Evolutionary conservation across 2,888 invertebrate species (phyloP), one percentile per base, ranked within the genome.

Genomic region (Bellardia pandia): DNA sequence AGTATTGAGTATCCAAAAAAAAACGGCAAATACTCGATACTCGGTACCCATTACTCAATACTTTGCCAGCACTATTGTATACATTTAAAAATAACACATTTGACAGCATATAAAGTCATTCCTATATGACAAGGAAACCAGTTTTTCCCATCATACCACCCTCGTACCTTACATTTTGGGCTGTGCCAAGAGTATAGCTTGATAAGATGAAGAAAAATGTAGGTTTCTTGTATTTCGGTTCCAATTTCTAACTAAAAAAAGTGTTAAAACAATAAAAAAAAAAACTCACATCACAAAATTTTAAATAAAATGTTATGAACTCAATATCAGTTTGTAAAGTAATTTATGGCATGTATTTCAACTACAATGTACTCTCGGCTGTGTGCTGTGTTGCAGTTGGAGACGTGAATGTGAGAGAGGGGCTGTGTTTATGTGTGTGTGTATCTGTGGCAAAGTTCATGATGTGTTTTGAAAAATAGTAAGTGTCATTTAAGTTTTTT

Each of bases 261-360:
- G 60, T 45, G 53, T 16, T 42, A 64, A 64, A 23, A 66, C 9
- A 37, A 37, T 37, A 37, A 5, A 37, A 37, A 37, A 64, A 76
- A 40, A 64, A 71, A 72, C 48, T 85, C 72, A 79, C 74, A 79
- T 85, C 74, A 79, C 60, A 75, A 48, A 53, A 68, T 76, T 84
- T 85, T 81, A 81, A 87, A 85, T 87, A 87, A 87, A 87, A 87
- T 85, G 81, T 85, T 87, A 85, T 87, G 87, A 87, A 87, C 87
- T 87, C 85, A 87, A 85, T 85, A 85, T 81, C 85, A 56, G 66
- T 81, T 74, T 53, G 58, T 56, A 69, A 74, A 85, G 77, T 87
- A 58, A 87, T 87, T 87, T 85, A 87, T 81, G 85, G 85, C 69
- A 69, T 79, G 30, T 45, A 37, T 75, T 79, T 66, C 23, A 74